Conservation (phyloP, 2,797 vertebrate genomes). For the Miichthys miiuy region DNA sequence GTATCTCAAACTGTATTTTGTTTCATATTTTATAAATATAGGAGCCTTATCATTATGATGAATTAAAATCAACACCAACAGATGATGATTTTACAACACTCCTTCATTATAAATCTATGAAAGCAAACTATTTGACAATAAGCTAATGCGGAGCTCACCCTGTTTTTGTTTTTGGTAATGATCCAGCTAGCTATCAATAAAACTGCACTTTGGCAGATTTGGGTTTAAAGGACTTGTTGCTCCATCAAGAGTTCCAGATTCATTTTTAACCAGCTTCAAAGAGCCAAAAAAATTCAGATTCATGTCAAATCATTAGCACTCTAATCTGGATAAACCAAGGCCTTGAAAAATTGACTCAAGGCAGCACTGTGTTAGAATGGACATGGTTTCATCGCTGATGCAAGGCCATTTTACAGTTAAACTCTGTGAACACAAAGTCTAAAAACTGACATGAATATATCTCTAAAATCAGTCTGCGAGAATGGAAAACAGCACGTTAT, state of each 20-base stretch:
- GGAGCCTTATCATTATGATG: neutral
- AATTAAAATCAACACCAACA: neutral
- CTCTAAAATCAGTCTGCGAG: slow-evolving; percentile 40
- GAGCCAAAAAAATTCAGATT: neutral
- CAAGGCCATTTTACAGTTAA: neutral
- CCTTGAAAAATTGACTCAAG: neutral
- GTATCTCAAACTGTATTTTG: neutral
- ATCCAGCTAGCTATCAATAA: neutral
- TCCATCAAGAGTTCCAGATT: neutral
- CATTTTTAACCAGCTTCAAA: neutral
- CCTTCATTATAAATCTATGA: too few species aligned
- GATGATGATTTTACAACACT: neutral
- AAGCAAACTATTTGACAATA: too few species aligned
- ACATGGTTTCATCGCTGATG: neutral
- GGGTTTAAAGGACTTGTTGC: neutral
- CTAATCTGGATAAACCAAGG: neutral
- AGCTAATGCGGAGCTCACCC: too few species aligned
- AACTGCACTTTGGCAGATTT: too few species aligned
- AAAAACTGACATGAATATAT: neutral
- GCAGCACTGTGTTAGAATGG: neutral
- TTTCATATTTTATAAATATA: neutral
- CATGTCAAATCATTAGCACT: neutral
- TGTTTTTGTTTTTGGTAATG: neutral
- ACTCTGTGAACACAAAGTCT: neutral
- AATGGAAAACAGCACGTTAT: slow-evolving; percentile 25